Base-by-base conservation (phyloP, 2,888 invertebrate species). In the Erebia epiphron region DNA sequence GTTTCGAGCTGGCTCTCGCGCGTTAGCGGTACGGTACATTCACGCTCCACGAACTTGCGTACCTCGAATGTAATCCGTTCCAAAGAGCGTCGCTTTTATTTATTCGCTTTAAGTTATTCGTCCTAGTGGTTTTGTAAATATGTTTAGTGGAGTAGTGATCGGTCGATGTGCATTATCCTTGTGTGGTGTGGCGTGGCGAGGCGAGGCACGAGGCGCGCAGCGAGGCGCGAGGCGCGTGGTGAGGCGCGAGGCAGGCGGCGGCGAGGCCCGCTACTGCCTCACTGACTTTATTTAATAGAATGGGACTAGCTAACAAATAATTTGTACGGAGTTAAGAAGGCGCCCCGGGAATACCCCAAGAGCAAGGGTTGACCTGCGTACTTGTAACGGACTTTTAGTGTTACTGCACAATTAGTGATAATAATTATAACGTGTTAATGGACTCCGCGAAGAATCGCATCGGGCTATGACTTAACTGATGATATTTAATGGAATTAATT, bases 81-180 rank as follows among this genome's bases (percentile, higher is more conserved):
- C 91, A 91, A 91, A 91, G 91, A 89, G 88, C 88, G 86, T 80
- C 79, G 77, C 79, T 82, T 77, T 84, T 85, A 89, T 90, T 91
- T 90, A 89, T 89, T 90, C 82, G 87, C 86, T 85, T 88, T 87
- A 84, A 86, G 86, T 89, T 88, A 87, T 87, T 81, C 68, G 75
- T 85, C 82, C 81, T 81, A 79, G 82, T 81, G 77, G 78, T 72
- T 49, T 77, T 81, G 81, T 82, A 80, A 76, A 78, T 84, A 78
- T 73, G 76, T 76, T 78, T 79, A 73, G 78, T 76, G 79, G 74
- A 79, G 80, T 75, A 74, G 78, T 77, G 66, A 65, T 70, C 73
- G 75, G 70, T 74, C 70, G 70, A 67, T 68, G 71, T 65, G 80
- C 77, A 73, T 72, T 75, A 80, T 78, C 80, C 76, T 75, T 74